phyloP scores from a whole-genome alignment of 1,140 invertebrate species.

The Conopomorpha cramerella region DNA sequence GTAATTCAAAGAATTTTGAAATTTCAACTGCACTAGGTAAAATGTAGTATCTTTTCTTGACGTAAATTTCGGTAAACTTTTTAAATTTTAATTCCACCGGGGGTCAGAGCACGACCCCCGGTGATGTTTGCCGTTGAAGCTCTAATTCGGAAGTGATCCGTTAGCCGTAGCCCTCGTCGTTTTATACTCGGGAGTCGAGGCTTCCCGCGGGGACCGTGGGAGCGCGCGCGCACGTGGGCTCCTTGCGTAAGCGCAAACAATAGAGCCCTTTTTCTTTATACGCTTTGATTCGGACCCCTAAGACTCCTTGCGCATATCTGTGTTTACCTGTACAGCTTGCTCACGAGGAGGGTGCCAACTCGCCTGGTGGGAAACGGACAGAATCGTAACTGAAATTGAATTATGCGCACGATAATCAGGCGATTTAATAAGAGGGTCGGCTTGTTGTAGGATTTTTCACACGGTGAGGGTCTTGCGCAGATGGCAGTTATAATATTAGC shows the following conservation, averaged over 20 bases:
- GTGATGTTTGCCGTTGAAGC: constrained; percentile 23
- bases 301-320: constrained; percentile 45
- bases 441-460: constrained; percentile 29
- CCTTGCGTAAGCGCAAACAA: constrained; percentile 48
- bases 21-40: no score
- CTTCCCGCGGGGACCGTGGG: constrained; percentile 30
- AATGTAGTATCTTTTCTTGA: no score
- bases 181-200: constrained; percentile 40
- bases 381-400: constrained; percentile 44
- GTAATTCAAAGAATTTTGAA: no score
- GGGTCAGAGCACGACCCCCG: constrained; percentile 32
- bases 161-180: constrained; percentile 12
- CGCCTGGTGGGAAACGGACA: constrained; percentile 39
- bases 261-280: constrained; percentile 36
- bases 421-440: constrained; percentile 30
- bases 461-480: constrained; percentile 30
- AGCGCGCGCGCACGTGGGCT: constrained; percentile 42
- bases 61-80: no score
- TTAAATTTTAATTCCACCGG: constrained; percentile 8
- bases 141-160: constrained; percentile 31
- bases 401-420: constrained; percentile 32
- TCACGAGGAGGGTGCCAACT: constrained; percentile 47
- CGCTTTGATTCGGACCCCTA: constrained; percentile 42
- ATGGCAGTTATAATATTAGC: no score
- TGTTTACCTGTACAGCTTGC: constrained; percentile 39